phyloP scores from a whole-genome alignment of 1,140 invertebrate species.

The Lepidurus arcticus region DNA sequence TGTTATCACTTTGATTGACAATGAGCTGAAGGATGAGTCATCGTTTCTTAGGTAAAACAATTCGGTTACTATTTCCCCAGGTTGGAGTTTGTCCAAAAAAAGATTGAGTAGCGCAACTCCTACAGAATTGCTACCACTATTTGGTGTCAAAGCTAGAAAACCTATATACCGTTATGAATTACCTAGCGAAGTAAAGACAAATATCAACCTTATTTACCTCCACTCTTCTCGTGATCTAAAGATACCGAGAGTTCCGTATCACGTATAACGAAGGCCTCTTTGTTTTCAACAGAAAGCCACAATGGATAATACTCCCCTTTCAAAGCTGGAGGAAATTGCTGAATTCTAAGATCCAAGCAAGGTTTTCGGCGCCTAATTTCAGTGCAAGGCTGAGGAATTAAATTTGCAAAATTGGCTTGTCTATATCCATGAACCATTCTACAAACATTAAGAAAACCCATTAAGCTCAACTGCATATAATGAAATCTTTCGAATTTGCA shows the following conservation, averaged over 20 bases:
- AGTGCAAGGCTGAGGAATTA: neutral
- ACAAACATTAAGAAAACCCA: neutral
- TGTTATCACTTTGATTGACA: neutral
- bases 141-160: neutral
- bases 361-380: neutral
- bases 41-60: neutral
- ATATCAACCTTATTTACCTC: neutral
- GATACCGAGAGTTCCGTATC: constrained; percentile 8
- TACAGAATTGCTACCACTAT: neutral
- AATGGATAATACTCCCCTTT: neutral
- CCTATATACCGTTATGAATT: neutral
- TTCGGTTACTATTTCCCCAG: neutral
- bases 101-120: neutral
- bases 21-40: neutral
- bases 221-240: neutral
- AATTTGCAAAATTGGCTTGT: neutral
- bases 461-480: neutral
- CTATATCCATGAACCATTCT: neutral
- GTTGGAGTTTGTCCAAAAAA: neutral
- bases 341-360: constrained; percentile 1
- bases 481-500: neutral
- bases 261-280: neutral
- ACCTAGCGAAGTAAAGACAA: neutral
- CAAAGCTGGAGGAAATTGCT: neutral
- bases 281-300: constrained; percentile 4